These are phyloP conservation scores for Salvator merianae DNA, from an alignment of 2,113 vertebrate genomes.

Conservation along the genomic window DNA sequence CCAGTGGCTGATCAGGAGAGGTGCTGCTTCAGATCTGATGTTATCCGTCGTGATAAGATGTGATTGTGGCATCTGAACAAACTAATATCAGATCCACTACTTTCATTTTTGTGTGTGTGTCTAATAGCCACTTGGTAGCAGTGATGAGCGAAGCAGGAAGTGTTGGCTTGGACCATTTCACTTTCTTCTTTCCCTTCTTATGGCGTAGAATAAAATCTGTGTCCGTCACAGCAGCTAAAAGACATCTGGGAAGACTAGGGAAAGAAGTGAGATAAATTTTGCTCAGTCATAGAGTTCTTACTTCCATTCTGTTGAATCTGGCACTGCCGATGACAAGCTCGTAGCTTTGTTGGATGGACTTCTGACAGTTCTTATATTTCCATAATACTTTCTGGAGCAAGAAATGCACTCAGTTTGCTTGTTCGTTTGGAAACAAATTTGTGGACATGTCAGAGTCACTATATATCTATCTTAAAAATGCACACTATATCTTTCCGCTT, in stretches of 20 bases:
- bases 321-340: background rate
- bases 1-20: too few species aligned
- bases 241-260: background rate
- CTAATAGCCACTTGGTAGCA: too few species aligned
- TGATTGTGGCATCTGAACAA: too few species aligned
- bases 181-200: too few species aligned
- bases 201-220: too few species aligned
- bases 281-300: background rate
- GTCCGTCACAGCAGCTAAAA: background rate
- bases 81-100: too few species aligned
- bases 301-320: background rate
- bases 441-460: conserved; percentile 30
- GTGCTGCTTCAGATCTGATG: too few species aligned
- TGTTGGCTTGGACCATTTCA: too few species aligned
- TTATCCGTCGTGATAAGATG: too few species aligned
- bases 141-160: too few species aligned
- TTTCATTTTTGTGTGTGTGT: too few species aligned
- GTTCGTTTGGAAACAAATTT: conserved; percentile 17
- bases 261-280: background rate
- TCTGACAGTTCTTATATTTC: background rate
- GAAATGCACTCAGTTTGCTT: background rate
- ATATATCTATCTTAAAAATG: background rate
- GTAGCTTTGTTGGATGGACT: background rate
- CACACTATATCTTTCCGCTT: background rate
- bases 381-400: background rate